Conservation (phyloP, 2,797 vertebrate genomes). For the Cirrhinus mrigala region DNA sequence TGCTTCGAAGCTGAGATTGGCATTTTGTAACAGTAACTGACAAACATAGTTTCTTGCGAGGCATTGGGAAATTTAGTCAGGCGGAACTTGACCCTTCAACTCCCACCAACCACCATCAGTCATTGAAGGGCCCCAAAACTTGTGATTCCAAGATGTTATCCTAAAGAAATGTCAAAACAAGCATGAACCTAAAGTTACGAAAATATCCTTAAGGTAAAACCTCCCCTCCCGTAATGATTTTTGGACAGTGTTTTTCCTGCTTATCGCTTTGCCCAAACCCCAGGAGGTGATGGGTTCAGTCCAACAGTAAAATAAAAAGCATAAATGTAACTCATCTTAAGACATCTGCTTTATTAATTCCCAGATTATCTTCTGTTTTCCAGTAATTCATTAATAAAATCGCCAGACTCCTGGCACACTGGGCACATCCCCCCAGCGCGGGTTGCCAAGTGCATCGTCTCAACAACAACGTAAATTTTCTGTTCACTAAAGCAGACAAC, state of each 20-base stretch:
- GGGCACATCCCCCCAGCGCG: slow-evolving; percentile 6
- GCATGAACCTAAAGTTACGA: slow-evolving; percentile 16
- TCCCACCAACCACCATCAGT: slow-evolving; percentile 18
- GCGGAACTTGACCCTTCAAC: slow-evolving; percentile 27
- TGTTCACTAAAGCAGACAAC: not conserved
- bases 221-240: slow-evolving; percentile 44
- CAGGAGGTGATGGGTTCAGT: not conserved
- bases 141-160: slow-evolving; percentile 50
- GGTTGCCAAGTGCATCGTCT: slow-evolving; percentile 21
- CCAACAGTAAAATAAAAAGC: not conserved
- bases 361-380: slow-evolving; percentile 27
- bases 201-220: slow-evolving; percentile 39
- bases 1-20: not conserved
- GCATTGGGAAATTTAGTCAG: slow-evolving; percentile 33
- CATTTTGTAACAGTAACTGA: slow-evolving; percentile 1
- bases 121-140: slow-evolving; percentile 29
- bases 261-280: slow-evolving; percentile 17
- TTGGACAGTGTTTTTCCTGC: not conserved
- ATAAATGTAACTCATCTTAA: slow-evolving; percentile 5
- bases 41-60: slow-evolving; percentile 9
- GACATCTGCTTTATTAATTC: slow-evolving; percentile 38
- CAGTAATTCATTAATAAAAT: slow-evolving; percentile 32
- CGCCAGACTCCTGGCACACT: slow-evolving; percentile 9
- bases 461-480: slow-evolving; percentile 19
- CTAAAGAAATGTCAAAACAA: slow-evolving; percentile 55